A percentile compares a stretch with the other conserved stretches of the same genome.
Evolutionary conservation across 2,113 vertebrate species (phyloP).

Genomic region (Notarius quadriscutis): DNA sequence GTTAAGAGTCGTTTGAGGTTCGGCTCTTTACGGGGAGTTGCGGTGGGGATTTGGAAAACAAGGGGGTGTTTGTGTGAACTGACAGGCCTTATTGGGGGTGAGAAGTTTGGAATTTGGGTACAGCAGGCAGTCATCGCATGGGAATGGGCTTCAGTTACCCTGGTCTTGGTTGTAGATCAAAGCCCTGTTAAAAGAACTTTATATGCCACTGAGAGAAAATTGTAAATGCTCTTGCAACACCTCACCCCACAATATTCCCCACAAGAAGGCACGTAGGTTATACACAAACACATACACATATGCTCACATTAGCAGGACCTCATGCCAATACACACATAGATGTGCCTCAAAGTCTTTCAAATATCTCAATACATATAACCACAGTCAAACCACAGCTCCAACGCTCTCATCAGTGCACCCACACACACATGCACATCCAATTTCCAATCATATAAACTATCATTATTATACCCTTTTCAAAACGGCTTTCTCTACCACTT

Average conservation of each 20-base stretch:
- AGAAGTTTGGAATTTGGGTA: conserved; percentile 16
- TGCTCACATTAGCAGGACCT: background rate
- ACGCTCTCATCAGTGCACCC: conserved; percentile 33
- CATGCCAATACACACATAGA: conserved; percentile 59
- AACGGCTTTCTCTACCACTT: background rate
- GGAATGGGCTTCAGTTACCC: conserved; percentile 42
- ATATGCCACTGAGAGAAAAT: conserved; percentile 49
- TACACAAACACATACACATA: background rate
- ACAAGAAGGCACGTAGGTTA: background rate
- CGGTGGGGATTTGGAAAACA: conserved; percentile 22
- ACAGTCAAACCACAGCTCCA: conserved; percentile 9
- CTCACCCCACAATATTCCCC: conserved; percentile 58
- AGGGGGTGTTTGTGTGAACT: conserved; percentile 41
- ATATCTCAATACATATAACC: conserved; percentile 9
- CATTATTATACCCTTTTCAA: background rate
- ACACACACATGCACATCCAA: conserved; percentile 5
- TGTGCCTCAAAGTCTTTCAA: conserved; percentile 39
- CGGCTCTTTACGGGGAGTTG: conserved; percentile 25
- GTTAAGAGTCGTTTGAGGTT: conserved; percentile 69
- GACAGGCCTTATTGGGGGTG: conserved; percentile 24
- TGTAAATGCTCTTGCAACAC: conserved; percentile 62
- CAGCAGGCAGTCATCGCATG: conserved; percentile 8
- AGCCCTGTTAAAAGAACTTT: conserved; percentile 63
- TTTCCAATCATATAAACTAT: background rate
- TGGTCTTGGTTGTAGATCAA: conserved; percentile 65